phyloP scores from a whole-genome alignment of 1,140 invertebrate genomes.

The Geopemphigus sp. region DNA sequence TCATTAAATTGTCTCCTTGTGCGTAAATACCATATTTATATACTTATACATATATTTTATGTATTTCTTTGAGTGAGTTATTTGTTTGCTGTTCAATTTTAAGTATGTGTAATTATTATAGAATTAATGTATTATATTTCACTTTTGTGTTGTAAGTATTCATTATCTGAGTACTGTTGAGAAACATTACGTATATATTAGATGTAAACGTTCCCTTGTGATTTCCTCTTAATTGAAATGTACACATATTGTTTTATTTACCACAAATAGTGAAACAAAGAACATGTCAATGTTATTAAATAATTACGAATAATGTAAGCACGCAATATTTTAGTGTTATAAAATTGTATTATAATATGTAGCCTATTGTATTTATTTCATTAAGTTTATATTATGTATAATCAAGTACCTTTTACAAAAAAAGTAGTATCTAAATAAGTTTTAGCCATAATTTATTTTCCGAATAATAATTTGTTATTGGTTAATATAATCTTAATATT shows the following conservation, averaged over 20 bases:
- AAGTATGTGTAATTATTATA: slow-evolving; percentile 4
- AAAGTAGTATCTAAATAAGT: neutral
- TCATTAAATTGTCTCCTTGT: slow-evolving; percentile 2
- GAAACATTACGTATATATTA: neutral
- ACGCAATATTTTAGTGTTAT: slow-evolving; percentile 18
- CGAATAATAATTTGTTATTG: neutral
- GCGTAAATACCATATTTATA: neutral
- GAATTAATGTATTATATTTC: neutral
- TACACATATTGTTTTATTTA: neutral
- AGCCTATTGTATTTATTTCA: slow-evolving; percentile 9
- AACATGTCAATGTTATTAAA: slow-evolving; percentile 2
- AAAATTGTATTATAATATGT: slow-evolving; percentile 13
- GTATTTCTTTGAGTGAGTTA: neutral
- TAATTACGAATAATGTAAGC: neutral
- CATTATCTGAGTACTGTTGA: neutral
- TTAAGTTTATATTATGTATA: slow-evolving; percentile 27
- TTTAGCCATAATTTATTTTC: slow-evolving; percentile 8
- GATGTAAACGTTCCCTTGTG: neutral
- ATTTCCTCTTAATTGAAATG: neutral
- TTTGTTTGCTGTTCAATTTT: slow-evolving; percentile 3
- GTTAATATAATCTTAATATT: neutral
- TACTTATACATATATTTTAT: slow-evolving; percentile 3
- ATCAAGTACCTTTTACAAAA: neutral
- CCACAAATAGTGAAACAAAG: neutral
- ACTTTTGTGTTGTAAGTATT: neutral